phyloP scores from a whole-genome alignment of 2,113 vertebrate genomes.

The Apodemus speciosus region DNA sequence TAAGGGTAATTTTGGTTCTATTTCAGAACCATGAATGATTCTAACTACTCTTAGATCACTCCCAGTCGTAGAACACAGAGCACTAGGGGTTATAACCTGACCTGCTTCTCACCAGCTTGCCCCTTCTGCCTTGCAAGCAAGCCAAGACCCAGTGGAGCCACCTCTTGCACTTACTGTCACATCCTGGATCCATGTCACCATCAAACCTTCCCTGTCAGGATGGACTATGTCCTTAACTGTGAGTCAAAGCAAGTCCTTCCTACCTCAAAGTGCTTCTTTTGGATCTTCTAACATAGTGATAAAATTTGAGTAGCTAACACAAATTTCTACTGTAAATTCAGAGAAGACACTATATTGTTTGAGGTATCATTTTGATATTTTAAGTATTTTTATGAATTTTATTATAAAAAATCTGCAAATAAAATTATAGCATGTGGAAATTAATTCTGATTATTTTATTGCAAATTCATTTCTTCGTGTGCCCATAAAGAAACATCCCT shows the following conservation, averaged over 20 bases:
- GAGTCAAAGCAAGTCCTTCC: not conserved
- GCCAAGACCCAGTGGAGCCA: not conserved
- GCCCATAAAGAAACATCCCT: not conserved
- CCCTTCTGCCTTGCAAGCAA: not conserved
- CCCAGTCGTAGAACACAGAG: not conserved
- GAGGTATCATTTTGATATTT: slow-evolving; percentile 7
- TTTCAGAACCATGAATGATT: not conserved
- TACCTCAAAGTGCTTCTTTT: not conserved
- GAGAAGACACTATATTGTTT: not conserved
- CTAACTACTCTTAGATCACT: not conserved
- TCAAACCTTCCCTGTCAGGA: not conserved
- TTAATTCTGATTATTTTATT: not conserved
- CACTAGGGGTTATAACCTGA: too few species aligned
- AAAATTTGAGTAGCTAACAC: not conserved
- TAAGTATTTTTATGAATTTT: not conserved
- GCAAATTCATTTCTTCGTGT: not conserved
- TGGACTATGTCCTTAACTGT: not conserved
- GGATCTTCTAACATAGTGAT: not conserved
- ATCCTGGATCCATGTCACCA: not conserved
- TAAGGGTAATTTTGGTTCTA: not conserved
- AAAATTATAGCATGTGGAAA: not conserved
- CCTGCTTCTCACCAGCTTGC: not conserved
- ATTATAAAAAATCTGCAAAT: not conserved
- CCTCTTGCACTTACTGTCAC: not conserved
- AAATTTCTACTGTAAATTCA: not conserved